Evolutionary conservation across 2,797 vertebrate genomes (phyloP).

Genomic region (Mus minutoides): DNA sequence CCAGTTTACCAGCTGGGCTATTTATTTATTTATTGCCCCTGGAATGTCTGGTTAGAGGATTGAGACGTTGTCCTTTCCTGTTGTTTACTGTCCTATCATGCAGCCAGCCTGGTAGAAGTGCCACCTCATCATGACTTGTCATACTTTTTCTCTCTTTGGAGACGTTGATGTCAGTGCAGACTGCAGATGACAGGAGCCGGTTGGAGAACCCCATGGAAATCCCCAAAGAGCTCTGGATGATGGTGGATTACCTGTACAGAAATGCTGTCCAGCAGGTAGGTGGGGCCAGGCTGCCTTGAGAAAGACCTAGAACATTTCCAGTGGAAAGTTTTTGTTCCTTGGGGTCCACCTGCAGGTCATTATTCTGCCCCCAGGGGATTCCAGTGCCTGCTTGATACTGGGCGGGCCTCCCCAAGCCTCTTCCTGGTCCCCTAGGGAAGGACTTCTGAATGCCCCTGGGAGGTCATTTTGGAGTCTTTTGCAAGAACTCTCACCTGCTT

Average conservation of each 20-base stretch:
- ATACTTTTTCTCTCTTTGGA: slow-evolving; percentile 79
- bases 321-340: background rate
- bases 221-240: slow-evolving; percentile 98
- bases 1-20: background rate
- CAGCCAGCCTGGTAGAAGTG: background rate
- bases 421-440: background rate
- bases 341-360: background rate
- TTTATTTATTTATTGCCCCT: background rate
- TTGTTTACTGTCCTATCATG: background rate
- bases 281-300: background rate
- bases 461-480: background rate
- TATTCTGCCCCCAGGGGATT: background rate
- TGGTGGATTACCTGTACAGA: slow-evolving; percentile 96
- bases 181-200: slow-evolving; percentile 70
- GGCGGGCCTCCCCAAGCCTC: background rate
- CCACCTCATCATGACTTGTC: background rate
- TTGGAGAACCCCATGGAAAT: slow-evolving; percentile 92
- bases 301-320: background rate
- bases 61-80: background rate
- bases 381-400: background rate
- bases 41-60: background rate
- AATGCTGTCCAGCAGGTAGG: slow-evolving; percentile 94
- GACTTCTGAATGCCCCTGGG: background rate
- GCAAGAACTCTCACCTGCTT: background rate
- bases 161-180: slow-evolving; percentile 86